A percentile compares a stretch with the other conserved stretches of the same genome.
Evolutionary conservation across 2,113 vertebrate species (phyloP).

Genomic region (Salvelinus alpinus): DNA sequence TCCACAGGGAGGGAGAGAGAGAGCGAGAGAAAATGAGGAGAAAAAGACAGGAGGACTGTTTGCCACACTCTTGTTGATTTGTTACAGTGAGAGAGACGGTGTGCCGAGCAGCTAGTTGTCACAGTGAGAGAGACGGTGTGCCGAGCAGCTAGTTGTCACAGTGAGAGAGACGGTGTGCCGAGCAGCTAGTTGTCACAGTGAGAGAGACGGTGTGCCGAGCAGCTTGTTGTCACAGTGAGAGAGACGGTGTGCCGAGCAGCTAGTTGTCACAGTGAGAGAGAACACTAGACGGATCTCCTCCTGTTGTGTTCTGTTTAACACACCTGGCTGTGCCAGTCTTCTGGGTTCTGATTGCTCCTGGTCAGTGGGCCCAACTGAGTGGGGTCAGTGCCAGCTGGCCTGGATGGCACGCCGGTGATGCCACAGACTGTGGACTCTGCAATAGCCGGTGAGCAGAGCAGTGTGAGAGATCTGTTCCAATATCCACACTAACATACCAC

Average conservation of each 20-base stretch:
- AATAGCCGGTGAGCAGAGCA: not conserved
- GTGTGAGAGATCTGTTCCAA: not conserved
- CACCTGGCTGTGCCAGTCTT: not conserved
- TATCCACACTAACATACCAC: not conserved
- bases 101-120: not conserved
- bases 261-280: not conserved
- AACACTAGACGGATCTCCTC: not conserved
- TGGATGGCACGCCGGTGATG: not conserved
- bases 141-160: not conserved
- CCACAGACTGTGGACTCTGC: constrained; percentile 1
- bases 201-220: not conserved
- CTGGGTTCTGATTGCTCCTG: not conserved
- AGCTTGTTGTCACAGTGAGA: too few relatives aligned
- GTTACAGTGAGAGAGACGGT: not conserved
- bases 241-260: too few relatives aligned
- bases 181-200: not conserved
- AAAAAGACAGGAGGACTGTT: constrained; percentile 35
- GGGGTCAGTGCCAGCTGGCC: not conserved
- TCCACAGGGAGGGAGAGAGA: constrained; percentile 64
- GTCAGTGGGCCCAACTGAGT: not conserved
- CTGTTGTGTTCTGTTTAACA: not conserved
- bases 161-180: not conserved
- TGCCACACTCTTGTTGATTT: not conserved
- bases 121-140: not conserved
- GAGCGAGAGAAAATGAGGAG: constrained; percentile 38